Evolutionary conservation across 2,888 invertebrate species (phyloP), one percentile per base, ranked within the genome.

Genomic region (Scaptomyza flava): DNA sequence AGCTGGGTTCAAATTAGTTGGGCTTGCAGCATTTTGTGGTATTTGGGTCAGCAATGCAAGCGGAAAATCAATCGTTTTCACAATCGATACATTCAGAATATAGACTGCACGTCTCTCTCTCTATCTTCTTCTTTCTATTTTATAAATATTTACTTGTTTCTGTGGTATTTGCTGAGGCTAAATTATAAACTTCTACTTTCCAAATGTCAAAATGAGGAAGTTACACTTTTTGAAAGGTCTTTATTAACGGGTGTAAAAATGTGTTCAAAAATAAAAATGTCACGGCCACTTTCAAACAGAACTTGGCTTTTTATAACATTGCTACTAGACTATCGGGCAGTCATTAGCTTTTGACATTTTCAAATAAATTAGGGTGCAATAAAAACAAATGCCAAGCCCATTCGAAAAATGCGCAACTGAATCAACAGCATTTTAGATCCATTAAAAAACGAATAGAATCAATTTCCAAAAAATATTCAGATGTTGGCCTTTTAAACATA

Each of bases 31-130:
- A 57, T 60, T 54, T 45, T 53, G 17, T 48, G 56, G 66, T 60
- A 86, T 88, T 88, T 82, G 45, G 89, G 81, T 86, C 89, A 88
- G 50, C 34, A 43, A 58, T 43, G 65, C 85, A 71, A 58, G 67
- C 59, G 65, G 63, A 43, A 69, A 88, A 88, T 68, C 69, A 64
- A 68, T 82, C 68, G 27, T 14, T 59, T 36, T 81, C 30, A 41
- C 34, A 71, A 42, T 36, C 67, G 30, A 68, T 30, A 31, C 30
- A 5, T 17, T 23, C 23, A 5, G 3, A 54, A 36, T 6, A 17
- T 14, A 8, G 51, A 46, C 14, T 41, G 17, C 12, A 17, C 36
- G 17, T 30, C 31, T 43, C 38, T 20, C 23, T 50, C 33, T 53
- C 31, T 36, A 1, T 31, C 43, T n/a, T 42, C 33, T 11, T 14